phyloP scores from a whole-genome alignment of 2,888 invertebrate genomes.

The Tridacna gigas region DNA sequence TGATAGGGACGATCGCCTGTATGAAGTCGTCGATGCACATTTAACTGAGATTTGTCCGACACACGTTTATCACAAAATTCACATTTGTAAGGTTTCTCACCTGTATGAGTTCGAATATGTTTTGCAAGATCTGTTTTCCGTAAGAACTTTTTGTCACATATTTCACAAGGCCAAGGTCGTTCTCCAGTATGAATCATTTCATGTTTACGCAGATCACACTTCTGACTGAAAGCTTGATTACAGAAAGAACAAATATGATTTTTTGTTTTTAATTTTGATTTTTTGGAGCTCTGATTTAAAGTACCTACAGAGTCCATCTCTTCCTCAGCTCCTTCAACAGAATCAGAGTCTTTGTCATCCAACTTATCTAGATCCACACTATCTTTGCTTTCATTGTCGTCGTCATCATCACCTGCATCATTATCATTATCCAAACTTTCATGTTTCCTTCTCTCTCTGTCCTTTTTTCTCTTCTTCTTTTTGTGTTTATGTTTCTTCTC shows the following conservation, averaged over 20 bases:
- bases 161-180: slow-evolving; percentile 59
- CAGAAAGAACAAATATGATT: slow-evolving; percentile 62
- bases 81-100: slow-evolving; percentile 63
- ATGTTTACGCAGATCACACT: slow-evolving; percentile 60
- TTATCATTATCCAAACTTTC: slow-evolving; percentile 6
- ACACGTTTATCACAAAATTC: slow-evolving; percentile 65
- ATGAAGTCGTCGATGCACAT: slow-evolving; percentile 60
- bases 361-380: slow-evolving; percentile 11
- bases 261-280: slow-evolving; percentile 52
- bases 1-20: slow-evolving; percentile 61
- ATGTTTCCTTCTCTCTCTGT: slow-evolving; percentile 47
- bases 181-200: slow-evolving; percentile 65
- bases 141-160: slow-evolving; percentile 60
- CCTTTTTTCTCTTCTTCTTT: slow-evolving; percentile 60
- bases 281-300: slow-evolving; percentile 24
- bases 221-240: slow-evolving; percentile 61
- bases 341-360: slow-evolving; percentile 31
- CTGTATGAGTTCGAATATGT: slow-evolving; percentile 60
- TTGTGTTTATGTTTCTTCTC: slow-evolving; percentile 63
- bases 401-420: background rate
- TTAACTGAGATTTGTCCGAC: slow-evolving; percentile 64
- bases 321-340: slow-evolving; percentile 44
- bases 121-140: slow-evolving; percentile 61
- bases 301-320: slow-evolving; percentile 15
- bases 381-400: slow-evolving; percentile 12